Evolutionary conservation across 1,140 invertebrate genomes (phyloP).

Genomic region (Ostrea denselamellosa): DNA sequence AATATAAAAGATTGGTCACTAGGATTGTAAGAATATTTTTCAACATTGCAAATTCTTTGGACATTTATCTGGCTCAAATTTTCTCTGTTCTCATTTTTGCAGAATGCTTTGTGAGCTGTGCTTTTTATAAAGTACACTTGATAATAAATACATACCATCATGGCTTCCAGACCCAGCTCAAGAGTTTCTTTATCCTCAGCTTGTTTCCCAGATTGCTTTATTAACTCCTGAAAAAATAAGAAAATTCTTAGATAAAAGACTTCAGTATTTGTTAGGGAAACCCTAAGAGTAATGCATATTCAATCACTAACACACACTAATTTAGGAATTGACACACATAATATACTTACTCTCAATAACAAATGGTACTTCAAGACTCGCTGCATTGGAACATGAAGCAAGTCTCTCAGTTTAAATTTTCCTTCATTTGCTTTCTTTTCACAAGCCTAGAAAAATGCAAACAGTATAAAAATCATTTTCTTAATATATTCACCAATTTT

Average conservation of each 20-base stretch:
- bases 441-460: conserved; percentile 85
- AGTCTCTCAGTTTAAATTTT: conserved; percentile 95
- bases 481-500: not conserved
- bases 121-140: not conserved
- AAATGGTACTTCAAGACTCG: conserved; percentile 98
- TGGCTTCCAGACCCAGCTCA: conserved; percentile 94
- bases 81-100: too few species aligned
- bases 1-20: too few species aligned
- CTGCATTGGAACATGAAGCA: conserved; percentile 98
- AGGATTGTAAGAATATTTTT: too few species aligned
- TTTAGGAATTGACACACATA: not conserved
- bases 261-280: not conserved
- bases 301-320: not conserved
- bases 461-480: not conserved
- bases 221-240: conserved; percentile 87
- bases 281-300: not conserved
- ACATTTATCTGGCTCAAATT: too few species aligned
- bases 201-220: conserved; percentile 87
- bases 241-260: not conserved
- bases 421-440: conserved; percentile 96
- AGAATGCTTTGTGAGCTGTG: not conserved
- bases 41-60: too few species aligned
- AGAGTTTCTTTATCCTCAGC: conserved; percentile 89
- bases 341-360: conserved; percentile 81
- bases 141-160: conserved; percentile 83